A percentile compares a stretch with the other conserved stretches of the same genome.
phyloP scores from a whole-genome alignment of 2,113 vertebrate genomes.

The Saiga tatarica region DNA sequence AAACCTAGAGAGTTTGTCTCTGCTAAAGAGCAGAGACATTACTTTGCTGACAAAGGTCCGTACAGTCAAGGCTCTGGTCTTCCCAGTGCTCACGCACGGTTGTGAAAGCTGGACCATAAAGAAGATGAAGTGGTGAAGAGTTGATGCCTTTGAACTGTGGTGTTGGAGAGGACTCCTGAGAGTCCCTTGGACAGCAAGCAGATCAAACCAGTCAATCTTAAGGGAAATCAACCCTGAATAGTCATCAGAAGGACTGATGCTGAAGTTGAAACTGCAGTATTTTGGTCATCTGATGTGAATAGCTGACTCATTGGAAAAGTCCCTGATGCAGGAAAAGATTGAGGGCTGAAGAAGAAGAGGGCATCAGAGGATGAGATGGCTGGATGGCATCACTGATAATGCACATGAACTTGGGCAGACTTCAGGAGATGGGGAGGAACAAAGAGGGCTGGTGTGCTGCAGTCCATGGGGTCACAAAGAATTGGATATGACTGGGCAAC shows the following conservation, averaged over 20 bases:
- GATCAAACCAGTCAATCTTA: neutral
- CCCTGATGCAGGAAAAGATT: neutral
- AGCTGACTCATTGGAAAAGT: neutral
- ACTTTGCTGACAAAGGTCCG: neutral
- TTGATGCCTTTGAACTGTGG: neutral
- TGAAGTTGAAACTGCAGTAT: neutral
- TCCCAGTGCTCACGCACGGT: rapidly evolving
- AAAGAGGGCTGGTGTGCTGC: rapidly evolving
- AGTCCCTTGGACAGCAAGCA: neutral
- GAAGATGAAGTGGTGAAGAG: rapidly evolving
- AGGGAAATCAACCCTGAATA: neutral
- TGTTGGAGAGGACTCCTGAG: neutral
- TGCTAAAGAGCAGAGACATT: neutral
- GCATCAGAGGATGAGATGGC: neutral
- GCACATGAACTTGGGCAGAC: neutral
- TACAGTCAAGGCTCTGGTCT: neutral
- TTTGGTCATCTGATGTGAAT: neutral
- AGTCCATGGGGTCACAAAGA: neutral
- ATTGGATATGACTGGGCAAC: neutral
- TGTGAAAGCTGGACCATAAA: neutral
- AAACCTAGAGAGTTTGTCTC: neutral
- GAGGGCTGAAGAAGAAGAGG: neutral
- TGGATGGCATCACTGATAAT: neutral
- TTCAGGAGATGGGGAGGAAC: neutral
- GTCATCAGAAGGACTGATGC: neutral